A percentile compares a stretch with the other conserved stretches of the same genome.
Conservation (phyloP, 2,888 invertebrate genomes). For the Eupsilia transversa region DNA sequence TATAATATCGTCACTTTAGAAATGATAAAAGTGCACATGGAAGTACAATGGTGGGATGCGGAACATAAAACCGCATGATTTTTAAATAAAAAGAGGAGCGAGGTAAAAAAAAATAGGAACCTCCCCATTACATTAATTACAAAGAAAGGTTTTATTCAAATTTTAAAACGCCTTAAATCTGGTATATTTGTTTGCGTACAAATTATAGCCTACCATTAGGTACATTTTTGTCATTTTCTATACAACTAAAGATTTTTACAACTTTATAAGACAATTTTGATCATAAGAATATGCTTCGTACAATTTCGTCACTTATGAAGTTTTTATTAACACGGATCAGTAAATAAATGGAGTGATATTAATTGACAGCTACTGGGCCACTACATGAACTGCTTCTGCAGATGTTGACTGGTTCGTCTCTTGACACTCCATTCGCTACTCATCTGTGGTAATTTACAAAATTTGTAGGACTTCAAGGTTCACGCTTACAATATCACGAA, state of each 20-base stretch:
- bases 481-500: conserved; percentile 31
- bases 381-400: background rate
- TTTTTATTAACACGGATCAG: background rate
- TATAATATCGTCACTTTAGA: too few species aligned
- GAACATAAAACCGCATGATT: background rate
- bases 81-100: conserved; percentile 14
- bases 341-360: conserved; percentile 20
- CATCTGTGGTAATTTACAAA: conserved; percentile 3
- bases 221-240: conserved; percentile 2
- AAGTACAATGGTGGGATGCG: background rate
- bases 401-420: background rate
- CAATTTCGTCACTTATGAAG: background rate
- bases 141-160: conserved; percentile 27
- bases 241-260: conserved; percentile 3
- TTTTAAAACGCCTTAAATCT: conserved; percentile 4
- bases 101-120: conserved; percentile 24
- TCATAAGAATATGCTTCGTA: conserved; percentile 25
- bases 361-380: background rate
- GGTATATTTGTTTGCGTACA: background rate
- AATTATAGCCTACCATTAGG: background rate
- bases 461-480: background rate
- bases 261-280: conserved; percentile 15
- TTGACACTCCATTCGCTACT: conserved; percentile 12
- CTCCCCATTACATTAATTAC: conserved; percentile 25
- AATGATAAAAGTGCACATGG: background rate